These are phyloP conservation scores for Pterostichus niger DNA, from an alignment of 2,888 invertebrate species.

Conservation along the genomic window DNA sequence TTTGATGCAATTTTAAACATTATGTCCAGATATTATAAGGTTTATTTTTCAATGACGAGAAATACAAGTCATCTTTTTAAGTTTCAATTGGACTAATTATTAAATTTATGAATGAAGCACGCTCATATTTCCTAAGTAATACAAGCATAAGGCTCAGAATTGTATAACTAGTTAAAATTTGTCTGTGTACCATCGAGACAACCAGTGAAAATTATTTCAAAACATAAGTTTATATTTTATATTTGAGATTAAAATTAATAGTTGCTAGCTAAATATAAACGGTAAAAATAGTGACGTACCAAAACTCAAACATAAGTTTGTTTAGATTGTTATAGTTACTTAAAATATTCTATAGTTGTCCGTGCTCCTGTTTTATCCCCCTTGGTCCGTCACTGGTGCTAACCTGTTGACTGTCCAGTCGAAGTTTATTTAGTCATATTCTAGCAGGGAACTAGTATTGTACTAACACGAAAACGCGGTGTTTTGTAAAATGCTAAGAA, in stretches of 20 bases:
- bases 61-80: conserved; percentile 57
- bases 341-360: conserved; percentile 31
- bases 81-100: conserved; percentile 61
- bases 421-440: conserved; percentile 49
- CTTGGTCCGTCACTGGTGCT: conserved; percentile 13
- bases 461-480: conserved; percentile 34
- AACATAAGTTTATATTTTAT: conserved; percentile 8
- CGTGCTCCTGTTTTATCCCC: conserved; percentile 45
- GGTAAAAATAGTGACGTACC: conserved; percentile 38
- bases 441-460: conserved; percentile 36
- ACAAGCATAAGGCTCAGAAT: conserved; percentile 8
- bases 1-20: neutral
- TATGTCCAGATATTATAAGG: conserved; percentile 38
- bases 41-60: conserved; percentile 37
- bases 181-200: neutral
- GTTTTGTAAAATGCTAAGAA: conserved; percentile 21
- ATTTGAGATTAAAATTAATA: conserved; percentile 54
- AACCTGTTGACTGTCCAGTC: conserved; percentile 57
- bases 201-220: conserved; percentile 38
- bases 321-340: conserved; percentile 1
- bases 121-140: conserved; percentile 33
- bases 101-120: conserved; percentile 59
- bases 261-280: conserved; percentile 32
- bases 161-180: conserved; percentile 11
- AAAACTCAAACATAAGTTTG: conserved; percentile 27